Base-by-base conservation (phyloP, 1,140 invertebrate species). In the Ectropis grisescens region DNA sequence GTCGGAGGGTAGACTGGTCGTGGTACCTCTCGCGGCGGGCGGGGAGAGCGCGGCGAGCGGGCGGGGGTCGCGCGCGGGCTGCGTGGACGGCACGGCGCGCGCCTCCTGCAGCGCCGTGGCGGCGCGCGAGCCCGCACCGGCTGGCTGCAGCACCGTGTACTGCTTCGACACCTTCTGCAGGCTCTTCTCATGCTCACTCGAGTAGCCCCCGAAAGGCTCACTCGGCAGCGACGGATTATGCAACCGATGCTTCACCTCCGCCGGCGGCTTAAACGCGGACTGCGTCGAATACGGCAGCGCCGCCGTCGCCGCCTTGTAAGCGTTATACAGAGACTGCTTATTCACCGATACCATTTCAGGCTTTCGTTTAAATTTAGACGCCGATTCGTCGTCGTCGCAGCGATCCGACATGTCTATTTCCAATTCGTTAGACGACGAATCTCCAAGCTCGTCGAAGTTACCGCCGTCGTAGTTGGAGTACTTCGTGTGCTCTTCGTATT, bases 131-230 rank as follows among this genome's bases (percentile, higher is more conserved):
- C 90, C 89, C 0, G 87, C 84, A 9, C 88, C 89, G 5, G 92
- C 91, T 1, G 92, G 92, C 59, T 94, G 92, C 10, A 93, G 79
- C 30, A 93, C 92, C 9, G 92, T 94, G 54, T 93, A 94, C 54
- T 93, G 91, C 70, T 93, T 87, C 10, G 65, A 62, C 4, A 41
- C 54, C 37, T 75, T 74, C 23, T 55, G 41, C 11, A 55, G 30
- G 42, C 64, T 66, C 51, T 71, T 65, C 14, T 70, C 64, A 28
- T 75, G 66, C 29, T 78, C 72, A 32, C 68, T 75, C 3, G 72
- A 76, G 33, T 78, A 81, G 2, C 64, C 67, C 1, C 67, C 68
- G 31, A 68, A 76, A 7, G 71, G 76, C 26, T 81, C 76, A 33
- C 60, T 70, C 9, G 66, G 70, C 13, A 68, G 58, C 13, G 58